phyloP scores from a whole-genome alignment of 2,797 vertebrate species.

The Okamejei kenojei region DNA sequence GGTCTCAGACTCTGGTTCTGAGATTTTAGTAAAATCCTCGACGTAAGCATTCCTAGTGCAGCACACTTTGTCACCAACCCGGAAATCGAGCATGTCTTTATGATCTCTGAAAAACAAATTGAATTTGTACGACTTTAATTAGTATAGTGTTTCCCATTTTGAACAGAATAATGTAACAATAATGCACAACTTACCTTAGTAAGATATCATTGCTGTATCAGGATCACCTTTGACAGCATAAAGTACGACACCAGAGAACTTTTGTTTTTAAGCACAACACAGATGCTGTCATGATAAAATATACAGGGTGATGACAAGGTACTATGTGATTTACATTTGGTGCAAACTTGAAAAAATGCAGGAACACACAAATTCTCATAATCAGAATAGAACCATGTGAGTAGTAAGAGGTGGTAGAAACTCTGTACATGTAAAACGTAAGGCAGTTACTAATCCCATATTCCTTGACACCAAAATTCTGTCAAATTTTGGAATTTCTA shows the following conservation, averaged over 20 bases:
- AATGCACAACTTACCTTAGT: not conserved
- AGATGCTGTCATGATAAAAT: not conserved
- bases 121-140: not conserved
- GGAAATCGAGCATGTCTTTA: constrained; percentile 53
- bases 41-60: constrained; percentile 64
- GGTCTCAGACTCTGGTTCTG: not conserved
- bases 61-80: constrained; percentile 65
- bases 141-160: not conserved
- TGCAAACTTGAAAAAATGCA: not conserved
- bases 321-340: not conserved
- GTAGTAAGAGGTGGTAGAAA: not conserved
- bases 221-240: not conserved
- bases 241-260: not conserved
- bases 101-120: constrained; percentile 50
- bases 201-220: not conserved
- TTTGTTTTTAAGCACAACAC: not conserved
- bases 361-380: not conserved
- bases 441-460: not conserved
- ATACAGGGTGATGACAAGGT: not conserved
- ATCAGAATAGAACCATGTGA: not conserved
- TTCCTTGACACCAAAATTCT: too few species aligned
- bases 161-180: not conserved
- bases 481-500: too few species aligned
- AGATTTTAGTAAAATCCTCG: constrained; percentile 47
- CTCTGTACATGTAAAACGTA: not conserved